Conservation (phyloP, 2,113 vertebrate species). For the Caretta caretta region DNA sequence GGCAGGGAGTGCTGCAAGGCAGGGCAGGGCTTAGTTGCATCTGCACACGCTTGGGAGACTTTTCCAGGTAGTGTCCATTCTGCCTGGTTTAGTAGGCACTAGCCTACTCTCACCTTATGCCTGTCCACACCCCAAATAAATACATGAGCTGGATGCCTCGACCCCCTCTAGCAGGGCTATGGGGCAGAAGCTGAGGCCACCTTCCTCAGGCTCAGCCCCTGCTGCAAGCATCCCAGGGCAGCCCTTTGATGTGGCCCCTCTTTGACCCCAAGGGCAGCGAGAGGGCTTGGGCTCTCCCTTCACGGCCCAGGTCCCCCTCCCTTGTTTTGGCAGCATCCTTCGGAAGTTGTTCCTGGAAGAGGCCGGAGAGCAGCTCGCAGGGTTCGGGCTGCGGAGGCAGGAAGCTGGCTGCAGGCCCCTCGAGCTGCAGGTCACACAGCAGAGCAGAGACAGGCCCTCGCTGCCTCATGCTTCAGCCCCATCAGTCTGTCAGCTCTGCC, state of each 20-base stretch:
- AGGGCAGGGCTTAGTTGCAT: not conserved
- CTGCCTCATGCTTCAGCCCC: not conserved
- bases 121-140: not conserved
- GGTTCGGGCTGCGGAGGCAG: not conserved
- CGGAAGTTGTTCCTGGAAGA: not conserved
- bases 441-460: slow-evolving; percentile 7
- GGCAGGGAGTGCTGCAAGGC: not conserved
- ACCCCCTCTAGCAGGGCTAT: not conserved
- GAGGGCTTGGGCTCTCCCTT: not conserved
- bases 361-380: not conserved
- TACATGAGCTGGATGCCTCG: not conserved
- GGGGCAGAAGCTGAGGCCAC: not conserved
- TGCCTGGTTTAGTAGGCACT: not conserved
- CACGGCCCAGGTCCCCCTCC: not conserved
- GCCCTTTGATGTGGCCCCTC: not conserved
- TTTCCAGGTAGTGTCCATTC: not conserved
- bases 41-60: not conserved
- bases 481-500: slow-evolving; percentile 15
- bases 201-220: not conserved
- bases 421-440: not conserved
- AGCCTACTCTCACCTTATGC: not conserved
- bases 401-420: slow-evolving; percentile 23
- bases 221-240: not conserved
- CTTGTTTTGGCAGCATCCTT: not conserved
- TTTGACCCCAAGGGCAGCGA: not conserved